Conservation (phyloP, 2,888 invertebrate genomes). For the Clivina fossor region DNA sequence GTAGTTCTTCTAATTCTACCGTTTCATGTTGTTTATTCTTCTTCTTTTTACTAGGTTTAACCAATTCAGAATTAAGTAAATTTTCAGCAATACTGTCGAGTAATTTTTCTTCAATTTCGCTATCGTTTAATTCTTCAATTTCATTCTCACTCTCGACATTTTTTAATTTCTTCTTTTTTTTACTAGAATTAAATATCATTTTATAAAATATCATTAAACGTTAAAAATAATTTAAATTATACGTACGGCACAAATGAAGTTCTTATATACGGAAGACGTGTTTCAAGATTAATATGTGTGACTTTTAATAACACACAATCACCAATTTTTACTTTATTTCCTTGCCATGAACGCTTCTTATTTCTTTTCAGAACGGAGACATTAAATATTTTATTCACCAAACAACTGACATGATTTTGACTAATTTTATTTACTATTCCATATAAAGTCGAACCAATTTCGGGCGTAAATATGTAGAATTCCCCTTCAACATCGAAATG, state of each 20-base stretch:
- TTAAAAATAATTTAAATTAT: too few species aligned
- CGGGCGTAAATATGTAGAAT: conserved; percentile 69
- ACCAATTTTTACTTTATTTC: conserved; percentile 58
- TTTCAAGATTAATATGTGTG: conserved; percentile 60
- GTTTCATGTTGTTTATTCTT: too few species aligned
- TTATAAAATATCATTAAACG: too few species aligned
- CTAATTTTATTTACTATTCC: conserved; percentile 70
- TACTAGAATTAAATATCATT: too few species aligned
- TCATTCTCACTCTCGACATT: too few species aligned
- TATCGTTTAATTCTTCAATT: too few species aligned
- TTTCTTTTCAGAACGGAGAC: conserved; percentile 66
- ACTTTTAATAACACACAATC: conserved; percentile 64
- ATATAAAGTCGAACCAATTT: conserved; percentile 61
- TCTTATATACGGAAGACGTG: conserved; percentile 65
- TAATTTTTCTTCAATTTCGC: too few species aligned
- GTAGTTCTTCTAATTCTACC: too few species aligned
- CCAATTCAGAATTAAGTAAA: too few species aligned
- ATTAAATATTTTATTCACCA: conserved; percentile 71
- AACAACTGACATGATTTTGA: conserved; percentile 65
- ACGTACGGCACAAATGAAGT: conserved; percentile 62
- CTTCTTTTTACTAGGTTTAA: too few species aligned
- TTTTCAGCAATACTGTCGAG: too few species aligned
- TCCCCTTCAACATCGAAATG: conserved; percentile 69
- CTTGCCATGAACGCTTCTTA: conserved; percentile 58
- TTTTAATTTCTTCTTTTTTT: too few species aligned